Base-by-base conservation (phyloP, 2,113 vertebrate species). In the Sakesphorus luctuosus region DNA sequence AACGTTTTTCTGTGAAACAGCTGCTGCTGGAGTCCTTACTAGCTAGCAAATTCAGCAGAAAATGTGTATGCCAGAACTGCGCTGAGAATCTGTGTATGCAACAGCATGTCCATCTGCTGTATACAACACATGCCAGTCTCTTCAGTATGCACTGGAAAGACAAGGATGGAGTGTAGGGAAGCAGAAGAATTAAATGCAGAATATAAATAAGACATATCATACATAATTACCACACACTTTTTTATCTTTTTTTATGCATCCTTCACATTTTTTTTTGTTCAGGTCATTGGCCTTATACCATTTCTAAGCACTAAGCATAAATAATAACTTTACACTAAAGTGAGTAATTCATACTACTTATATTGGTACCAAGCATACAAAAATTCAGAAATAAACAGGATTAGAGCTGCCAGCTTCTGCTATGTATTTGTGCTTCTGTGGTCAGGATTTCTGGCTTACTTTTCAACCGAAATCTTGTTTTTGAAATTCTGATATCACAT, bases 21-120 rank as follows among this genome's bases (percentile, higher is more conserved):
- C 74, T 94, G 92, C 87, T 95, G 43, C 58, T 82, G 55, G 40
- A 94, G 69, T 67, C 63, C 56, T 90, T 83, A 35, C 63, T 90
- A 95, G 69, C 58, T 92, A 91, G 90, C 58, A 86, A 94, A 93
- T 90, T 94, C 90, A 91, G 80, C 71, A 92, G 71, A 89, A 96
- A 82, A 20, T 61, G 3, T 46, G 28, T 75, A 67, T 88, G 92
- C 90, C 90, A 96, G 62, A 87, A 82, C 55, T 80, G 47, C 11
- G 3, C 72, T 92, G 90, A 90, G 94, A 90, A 85, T 90, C 50
- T 90, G 66, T 95, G 93, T 96, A 84, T 59, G 38, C 40, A 55
- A 83, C 7, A 7, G 61, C 58, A 71, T 8, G 31, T 85, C 93
- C 94, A 96, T 95, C 96, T 97, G 97, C 69, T 90, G 2, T 28